Conservation (phyloP, 2,797 vertebrate species). For the Fringilla coelebs region DNA sequence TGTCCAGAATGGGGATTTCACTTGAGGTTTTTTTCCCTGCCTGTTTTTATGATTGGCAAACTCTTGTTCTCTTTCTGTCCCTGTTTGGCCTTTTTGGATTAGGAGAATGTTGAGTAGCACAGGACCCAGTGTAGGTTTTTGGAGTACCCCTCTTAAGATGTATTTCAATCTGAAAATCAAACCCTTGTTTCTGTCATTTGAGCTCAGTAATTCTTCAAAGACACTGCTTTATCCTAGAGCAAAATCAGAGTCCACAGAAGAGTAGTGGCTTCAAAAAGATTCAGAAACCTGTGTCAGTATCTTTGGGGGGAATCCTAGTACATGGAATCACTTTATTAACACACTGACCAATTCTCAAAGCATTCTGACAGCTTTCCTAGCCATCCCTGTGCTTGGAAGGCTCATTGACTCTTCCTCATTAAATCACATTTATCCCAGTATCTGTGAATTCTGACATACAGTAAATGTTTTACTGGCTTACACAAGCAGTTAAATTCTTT, state of each 20-base stretch:
- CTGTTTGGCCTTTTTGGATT: neutral
- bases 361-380: neutral
- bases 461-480: neutral
- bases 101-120: neutral
- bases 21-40: rapidly evolving
- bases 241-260: neutral
- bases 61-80: neutral
- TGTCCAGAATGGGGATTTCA: neutral
- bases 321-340: neutral
- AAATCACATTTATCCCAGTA: neutral
- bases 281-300: neutral
- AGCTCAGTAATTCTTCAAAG: neutral
- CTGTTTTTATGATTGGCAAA: neutral
- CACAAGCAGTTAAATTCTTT: neutral
- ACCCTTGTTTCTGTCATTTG: neutral
- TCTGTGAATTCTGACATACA: neutral
- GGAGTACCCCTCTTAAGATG: neutral
- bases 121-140: neutral
- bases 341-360: neutral
- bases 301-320: neutral
- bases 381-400: neutral
- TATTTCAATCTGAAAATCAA: neutral
- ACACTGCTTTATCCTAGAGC: neutral
- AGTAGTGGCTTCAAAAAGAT: neutral
- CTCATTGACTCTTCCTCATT: neutral